Evolutionary conservation across 2,797 vertebrate species (phyloP), one percentile per base, ranked within the genome.

Genomic region (Alca torda): DNA sequence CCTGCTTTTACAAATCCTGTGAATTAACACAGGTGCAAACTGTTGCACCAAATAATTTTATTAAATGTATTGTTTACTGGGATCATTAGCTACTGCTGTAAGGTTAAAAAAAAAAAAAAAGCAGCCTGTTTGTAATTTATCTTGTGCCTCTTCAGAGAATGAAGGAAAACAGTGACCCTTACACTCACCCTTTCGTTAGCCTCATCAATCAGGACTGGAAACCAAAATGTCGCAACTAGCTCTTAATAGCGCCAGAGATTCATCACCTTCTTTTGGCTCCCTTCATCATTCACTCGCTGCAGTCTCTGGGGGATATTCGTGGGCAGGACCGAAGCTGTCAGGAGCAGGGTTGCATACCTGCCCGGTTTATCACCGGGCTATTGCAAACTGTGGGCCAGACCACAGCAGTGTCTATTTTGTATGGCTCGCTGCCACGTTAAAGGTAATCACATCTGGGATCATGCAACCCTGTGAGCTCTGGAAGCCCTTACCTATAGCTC

Each of bases 401-500:
- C 65, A 54, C 53, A 81, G 41, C 11, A 26, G 25, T 28, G 63
- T 76, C 73, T 77, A 6, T 80, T 87, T 77, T 64, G 16, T 64
- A 20, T 89, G 90, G 81, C 75, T 85, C 4, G 2, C 46, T 41
- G 63, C 75, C 82, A 77, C 0, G 0, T 50, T 86, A 65, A 48
- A 84, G 50, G 53, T 80, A 89, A 75, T 91, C 72, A 74, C 85
- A 64, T 85, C 60, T 81, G 72, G 72, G 74, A 80, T 68, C 83
- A 69, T 0, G 0, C 20, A 70, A 23, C 24, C 45, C 43, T 0
- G 0, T 48, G 68, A 95, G 88, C 53, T 89, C 50, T 4, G 0
- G 61, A 73, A 84, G 19, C 53, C 41, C 35, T 89, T 21, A 57
- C 43, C 70, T 86, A 3, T 18, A 26, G 41, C 46, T 70, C 4